These are phyloP conservation scores for Trinectes maculatus DNA, from an alignment of 2,113 vertebrate genomes.

Conservation along the genomic window DNA sequence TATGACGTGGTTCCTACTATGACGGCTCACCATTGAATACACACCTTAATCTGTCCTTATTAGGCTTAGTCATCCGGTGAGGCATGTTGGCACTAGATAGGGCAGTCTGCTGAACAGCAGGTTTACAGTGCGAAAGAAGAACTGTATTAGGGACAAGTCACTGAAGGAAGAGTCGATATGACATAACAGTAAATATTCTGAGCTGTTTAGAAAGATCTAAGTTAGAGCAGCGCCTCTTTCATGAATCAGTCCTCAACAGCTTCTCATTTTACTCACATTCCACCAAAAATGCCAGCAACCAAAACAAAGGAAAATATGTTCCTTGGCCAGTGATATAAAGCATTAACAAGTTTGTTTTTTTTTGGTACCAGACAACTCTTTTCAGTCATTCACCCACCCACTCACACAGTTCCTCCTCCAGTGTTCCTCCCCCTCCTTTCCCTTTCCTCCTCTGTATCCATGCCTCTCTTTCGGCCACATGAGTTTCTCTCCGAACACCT, in stretches of 20 bases:
- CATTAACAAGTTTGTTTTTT: constrained; percentile 41
- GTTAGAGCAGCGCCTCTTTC: background rate
- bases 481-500: constrained; percentile 65
- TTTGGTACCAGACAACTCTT: constrained; percentile 38
- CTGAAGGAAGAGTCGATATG: constrained; percentile 56
- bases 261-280: constrained; percentile 33
- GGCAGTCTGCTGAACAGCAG: constrained; percentile 70
- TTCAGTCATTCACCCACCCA: constrained; percentile 56
- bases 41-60: constrained; percentile 76
- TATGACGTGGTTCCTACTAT: constrained; percentile 49
- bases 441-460: constrained; percentile 49
- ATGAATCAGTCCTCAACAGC: background rate
- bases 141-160: constrained; percentile 10
- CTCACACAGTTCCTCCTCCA: constrained; percentile 34
- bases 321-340: constrained; percentile 38
- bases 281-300: constrained; percentile 41
- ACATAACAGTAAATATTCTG: constrained; percentile 18
- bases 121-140: constrained; percentile 60
- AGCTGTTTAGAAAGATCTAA: constrained; percentile 11
- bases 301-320: constrained; percentile 65
- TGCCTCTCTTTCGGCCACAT: constrained; percentile 72
- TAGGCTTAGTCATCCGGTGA: constrained; percentile 80
- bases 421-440: constrained; percentile 52
- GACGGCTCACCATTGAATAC: constrained; percentile 69
- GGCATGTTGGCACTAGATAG: constrained; percentile 70